Evolutionary conservation across 2,113 vertebrate species (phyloP), one percentile per base, ranked within the genome.

Genomic region (Motacilla alba): DNA sequence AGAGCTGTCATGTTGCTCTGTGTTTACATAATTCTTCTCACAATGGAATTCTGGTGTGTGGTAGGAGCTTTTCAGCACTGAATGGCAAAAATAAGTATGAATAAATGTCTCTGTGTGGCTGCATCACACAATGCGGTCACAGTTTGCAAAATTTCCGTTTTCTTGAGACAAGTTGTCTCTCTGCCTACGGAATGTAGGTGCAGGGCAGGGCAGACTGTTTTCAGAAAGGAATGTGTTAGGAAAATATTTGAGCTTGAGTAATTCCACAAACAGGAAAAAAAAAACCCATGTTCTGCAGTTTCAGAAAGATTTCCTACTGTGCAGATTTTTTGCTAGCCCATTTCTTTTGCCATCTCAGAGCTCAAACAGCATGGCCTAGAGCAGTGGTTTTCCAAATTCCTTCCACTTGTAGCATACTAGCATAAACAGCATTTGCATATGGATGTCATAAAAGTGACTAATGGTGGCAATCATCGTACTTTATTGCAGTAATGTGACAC

Each of bases 381-480:
- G 85, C 91, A 87, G 93, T 84, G 94, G 93, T 93, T 96, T 95
- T 80, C 84, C 90, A 96, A 95, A 97, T 96, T 97, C 89, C 80
- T 97, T 96, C 95, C 96, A 90, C 76, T 97, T 93, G 91, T 67
- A 96, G 73, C 89, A 49, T 81, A n/a, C 86, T 89, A 92, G 58
- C 89, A 87, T 90, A 92, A 97, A 92, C 94, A 94, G 2, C 60
- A 96, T 97, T 95, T 97, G 93, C 95, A 96, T 97, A 89, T 96
- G 96, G 93, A 93, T 96, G 93, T 94, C 89, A 81, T 97, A 95
- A 96, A 96, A 95, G 77, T 95, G 96, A 96, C 93, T 92, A 94
- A 97, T 94, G 83, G 73, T 49, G 0, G 76, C 91, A 96, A 41
- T 97, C 89, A 94, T 92, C 22, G 0, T 92, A 56, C 80, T 95